Evolutionary conservation across 2,797 vertebrate species (phyloP).

Genomic region (Anabas testudineus): DNA sequence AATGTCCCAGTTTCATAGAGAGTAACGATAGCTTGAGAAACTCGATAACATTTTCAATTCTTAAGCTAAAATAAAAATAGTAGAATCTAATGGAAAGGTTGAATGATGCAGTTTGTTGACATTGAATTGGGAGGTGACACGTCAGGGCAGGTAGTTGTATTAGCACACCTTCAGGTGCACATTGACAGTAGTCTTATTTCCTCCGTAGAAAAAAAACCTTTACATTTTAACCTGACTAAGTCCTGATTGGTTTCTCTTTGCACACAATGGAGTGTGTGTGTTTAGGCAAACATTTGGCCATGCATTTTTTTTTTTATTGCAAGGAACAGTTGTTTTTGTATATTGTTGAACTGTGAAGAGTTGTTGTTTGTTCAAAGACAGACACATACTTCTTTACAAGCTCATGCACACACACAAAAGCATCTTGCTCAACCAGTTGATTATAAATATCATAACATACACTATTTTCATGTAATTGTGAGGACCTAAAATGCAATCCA

Average conservation of each 20-base stretch:
- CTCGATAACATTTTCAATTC: neutral
- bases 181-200: too few relatives aligned
- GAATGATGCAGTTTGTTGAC: too few relatives aligned
- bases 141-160: neutral
- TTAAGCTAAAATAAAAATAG: neutral
- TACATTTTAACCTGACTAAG: too few relatives aligned
- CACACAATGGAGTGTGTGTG: too few relatives aligned
- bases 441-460: neutral
- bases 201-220: too few relatives aligned
- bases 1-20: too few relatives aligned
- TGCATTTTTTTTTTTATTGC: neutral
- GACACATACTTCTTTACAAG: too few relatives aligned
- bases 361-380: neutral
- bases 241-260: too few relatives aligned
- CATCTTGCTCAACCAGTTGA: slow-evolving; percentile 2
- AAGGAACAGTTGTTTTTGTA: neutral
- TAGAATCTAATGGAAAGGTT: neutral
- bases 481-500: too few relatives aligned
- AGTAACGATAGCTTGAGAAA: too few relatives aligned
- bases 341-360: too few relatives aligned
- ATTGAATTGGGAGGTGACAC: too few relatives aligned
- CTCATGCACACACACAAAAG: neutral
- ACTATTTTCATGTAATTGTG: neutral
- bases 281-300: neutral
- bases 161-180: neutral